Evolutionary conservation across 2,888 invertebrate genomes (phyloP), one percentile per base, ranked within the genome.

Genomic region (Brachyptera putata): DNA sequence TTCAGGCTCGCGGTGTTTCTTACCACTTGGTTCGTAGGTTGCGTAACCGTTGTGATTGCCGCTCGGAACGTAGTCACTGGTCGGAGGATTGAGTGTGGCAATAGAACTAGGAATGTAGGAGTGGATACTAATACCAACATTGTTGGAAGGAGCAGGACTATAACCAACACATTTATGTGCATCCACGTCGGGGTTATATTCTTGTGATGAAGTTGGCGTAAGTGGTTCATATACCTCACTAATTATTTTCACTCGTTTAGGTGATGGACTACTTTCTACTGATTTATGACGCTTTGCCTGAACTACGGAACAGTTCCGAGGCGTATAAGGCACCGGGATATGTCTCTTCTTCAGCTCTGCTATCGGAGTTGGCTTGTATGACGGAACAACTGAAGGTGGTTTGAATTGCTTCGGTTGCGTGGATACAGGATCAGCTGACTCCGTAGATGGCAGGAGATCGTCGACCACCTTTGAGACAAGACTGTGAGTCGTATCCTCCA

Each of bases 351-450:
- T 74, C 26, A 85, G 72, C 72, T 84, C 82, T 0, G 83, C 75
- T 69, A 85, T 84, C 1, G 85, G 85, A 1, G 85, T 85, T 22
- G 85, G 85, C 70, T 83, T 84, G 68, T 85, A 85, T n/a, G 73
- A 65, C 7, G 74, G 71, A 18, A 71, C 69, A 49, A 58, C 37
- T 34, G 60, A n/a, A 14, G 43, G 46, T 34, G n/a, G 43, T 18
- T 41, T 22, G 21, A 43, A 22, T 26, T 39, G 41, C 21, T 57
- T 39, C 9, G 18, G 13, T 43, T 18, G 14, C 34, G 59, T 16
- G 9, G 18, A 36, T n/a, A 34, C 16, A 9, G 21, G 16, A 34
- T 53, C 34, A 16, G 34, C 53, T n/a, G n/a, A n/a, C n/a, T n/a
- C n/a, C 34, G 53, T 36, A 3, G 3, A 36, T 2, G 79, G 75